Base-by-base conservation (phyloP, 2,888 invertebrate species). In the Hypomecis punctinalis region DNA sequence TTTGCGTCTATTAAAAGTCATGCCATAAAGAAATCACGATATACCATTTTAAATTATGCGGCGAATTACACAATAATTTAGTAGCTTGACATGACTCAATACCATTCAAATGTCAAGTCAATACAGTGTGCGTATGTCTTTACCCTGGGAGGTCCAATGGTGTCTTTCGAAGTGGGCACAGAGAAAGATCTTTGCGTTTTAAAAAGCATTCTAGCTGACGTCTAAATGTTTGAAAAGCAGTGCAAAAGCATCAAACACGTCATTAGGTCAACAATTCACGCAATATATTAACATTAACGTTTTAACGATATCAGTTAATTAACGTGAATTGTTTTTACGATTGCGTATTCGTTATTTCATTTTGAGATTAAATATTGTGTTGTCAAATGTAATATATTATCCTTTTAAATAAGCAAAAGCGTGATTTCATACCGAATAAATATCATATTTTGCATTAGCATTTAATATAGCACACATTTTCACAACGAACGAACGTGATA, bases 171-270 rank as follows among this genome's bases (percentile, higher is more conserved):
- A 46, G 97, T 97, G 71, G 98, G 98, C 91, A 98, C 97, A 81
- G 98, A 98, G 90, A 97, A 97, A 76, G 98, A 98, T 83, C 98
- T 95, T 94, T 97, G 97, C 76, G 97, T 97, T 94, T 97, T 97
- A 93, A 97, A 97, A 93, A 96, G 95, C 94, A 97, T 96, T 94
- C 96, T 94, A 91, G 95, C 95, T 86, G 94, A 88, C 51, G 86
- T 83, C 91, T 92, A 75, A 66, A 66, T 67, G 58, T 66, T 67
- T 62, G 49, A 68, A 54, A 85, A 85, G 86, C 86, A 81, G 80
- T 83, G 83, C 84, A 82, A 4, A 64, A 78, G 79, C 80, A 73
- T 72, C 72, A 70, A 46, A 53, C 71, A 69, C 66, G 73, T 63
- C 63, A 54, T 63, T 71, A 52, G 66, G 62, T 65, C 61, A 71